Evolutionary conservation across 1,140 invertebrate genomes (phyloP), one percentile per base, ranked within the genome.

Genomic region (Acyrthosiphon pisum): DNA sequence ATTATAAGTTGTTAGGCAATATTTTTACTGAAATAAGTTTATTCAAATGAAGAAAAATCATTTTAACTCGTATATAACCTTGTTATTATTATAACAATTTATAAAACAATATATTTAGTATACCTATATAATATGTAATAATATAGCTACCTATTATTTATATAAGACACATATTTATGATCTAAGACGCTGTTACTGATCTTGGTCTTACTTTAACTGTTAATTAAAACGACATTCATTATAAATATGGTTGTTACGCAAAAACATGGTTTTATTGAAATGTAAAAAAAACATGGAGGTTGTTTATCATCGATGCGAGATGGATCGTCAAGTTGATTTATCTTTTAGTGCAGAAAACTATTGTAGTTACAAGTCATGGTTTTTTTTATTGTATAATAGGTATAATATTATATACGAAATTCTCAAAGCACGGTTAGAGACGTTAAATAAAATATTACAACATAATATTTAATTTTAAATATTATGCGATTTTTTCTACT

Each of bases 291-390:
- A 7, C 22, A 44, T 8, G 23, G 37, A 90, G 22, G 88, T 60
- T 44, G 53, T 60, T 90, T 60, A 90, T 60, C 35, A 90, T 37
- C 53, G 35, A 90, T 90, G 14, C 44, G 30, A 53, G 89, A 60
- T 90, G 35, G 53, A 90, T 90, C 7, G 56, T 68, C 56, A 68
- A 90, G 56, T 90, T 90, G 89, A 90, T 90, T 90, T 90, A 90
- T 90, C 37, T 90, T 90, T 44, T 68, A 90, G 37, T 7, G 37
- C 26, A 41, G 41, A 90, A 68, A 60, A 68, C 56, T 26, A 90
- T 90, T 68, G 56, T 37, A 89, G 35, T 37, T 89, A 89, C 48
- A 37, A 56, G n/a, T 90, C 89, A 90, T 11, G 37, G 3, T 20
- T 46, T 46, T 60, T 60, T 60, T 68, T 60, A 46, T 90, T n/a